Percentiles rank a stretch among this genome's conserved stretches.
phyloP scores from a whole-genome alignment of 2,797 vertebrate species.

The Sebastes steindachneri region DNA sequence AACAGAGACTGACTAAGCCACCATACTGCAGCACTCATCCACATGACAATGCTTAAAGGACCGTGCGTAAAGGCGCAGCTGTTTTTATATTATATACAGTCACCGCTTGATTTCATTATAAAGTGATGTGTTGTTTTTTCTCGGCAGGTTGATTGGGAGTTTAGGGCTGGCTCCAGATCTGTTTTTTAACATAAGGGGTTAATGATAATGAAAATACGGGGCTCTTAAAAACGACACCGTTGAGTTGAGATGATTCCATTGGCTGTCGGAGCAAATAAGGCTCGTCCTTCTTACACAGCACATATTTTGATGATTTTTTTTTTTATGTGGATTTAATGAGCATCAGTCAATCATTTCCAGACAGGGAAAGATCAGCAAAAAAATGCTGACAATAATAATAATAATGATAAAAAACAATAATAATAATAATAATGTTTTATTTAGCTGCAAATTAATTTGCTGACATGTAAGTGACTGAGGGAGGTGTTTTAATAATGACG shows the following conservation, averaged over 20 bases:
- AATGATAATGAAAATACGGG: constrained; percentile 8
- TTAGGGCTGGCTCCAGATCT: not conserved
- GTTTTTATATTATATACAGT: not conserved
- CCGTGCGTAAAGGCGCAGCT: constrained; percentile 48
- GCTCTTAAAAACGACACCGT: constrained; percentile 49
- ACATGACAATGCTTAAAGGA: constrained; percentile 66
- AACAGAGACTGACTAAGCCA: constrained; percentile 53
- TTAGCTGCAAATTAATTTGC: not conserved
- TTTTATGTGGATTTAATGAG: constrained; percentile 43
- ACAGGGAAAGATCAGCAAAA: no score
- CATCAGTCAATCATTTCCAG: not conserved
- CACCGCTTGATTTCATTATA: no score
- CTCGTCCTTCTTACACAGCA: constrained; percentile 75
- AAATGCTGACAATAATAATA: not conserved
- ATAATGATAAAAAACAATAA: not conserved
- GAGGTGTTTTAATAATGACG: constrained; percentile 24
- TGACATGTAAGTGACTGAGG: not conserved
- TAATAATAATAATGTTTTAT: not conserved
- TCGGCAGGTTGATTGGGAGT: not conserved
- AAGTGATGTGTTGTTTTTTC: no score
- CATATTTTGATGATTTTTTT: constrained; percentile 59
- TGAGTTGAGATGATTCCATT: constrained; percentile 50
- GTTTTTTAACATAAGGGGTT: not conserved
- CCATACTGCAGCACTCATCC: constrained; percentile 44
- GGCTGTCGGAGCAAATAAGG: constrained; percentile 54